Evolutionary conservation across 2,888 invertebrate genomes (phyloP), one percentile per base, ranked within the genome.

Genomic region (Papilio demoleus): DNA sequence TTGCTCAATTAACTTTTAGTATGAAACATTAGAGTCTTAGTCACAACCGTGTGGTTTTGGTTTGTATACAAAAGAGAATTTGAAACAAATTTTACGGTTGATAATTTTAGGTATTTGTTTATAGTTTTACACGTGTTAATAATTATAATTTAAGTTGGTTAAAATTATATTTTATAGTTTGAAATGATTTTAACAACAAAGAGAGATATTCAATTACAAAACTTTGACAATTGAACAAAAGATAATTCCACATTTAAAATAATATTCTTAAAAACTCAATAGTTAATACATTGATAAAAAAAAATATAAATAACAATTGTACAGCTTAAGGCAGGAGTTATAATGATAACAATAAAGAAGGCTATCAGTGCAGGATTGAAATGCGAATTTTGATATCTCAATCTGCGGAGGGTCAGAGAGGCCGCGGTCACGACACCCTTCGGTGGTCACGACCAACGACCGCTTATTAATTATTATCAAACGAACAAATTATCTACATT

Each of bases 331-430:
- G 87, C 82, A 71, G 71, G 31, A 68, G 63, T 74, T 74, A 75
- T 80, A 86, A 82, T 81, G 85, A 84, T 84, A 82, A 80, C 83
- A 79, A 85, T 85, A 90, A 88, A 87, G 88, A 88, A 87, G 86
- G 79, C 79, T 47, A 36, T 64, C 81, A 86, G 79, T 80, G 84
- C 84, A 81, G 84, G 86, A 89, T 86, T 86, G 84, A 86, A 85
- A 83, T 83, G 88, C 86, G 83, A 88, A 88, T 88, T 88, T 89
- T 91, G 92, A 92, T 92, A 92, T 92, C 92, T 92, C 92, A 92
- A 92, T 92, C 91, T 86, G 80, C 70, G 76, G 70, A 72, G 84
- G 89, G 90, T 90, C 91, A 90, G 89, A 90, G 87, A 85, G 71
- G 85, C 92, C 92, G 92, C 88, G 83, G 83, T 92, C 92, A 92